Conservation (phyloP, 1,140 invertebrate species). For the Ceratitis capitata region DNA sequence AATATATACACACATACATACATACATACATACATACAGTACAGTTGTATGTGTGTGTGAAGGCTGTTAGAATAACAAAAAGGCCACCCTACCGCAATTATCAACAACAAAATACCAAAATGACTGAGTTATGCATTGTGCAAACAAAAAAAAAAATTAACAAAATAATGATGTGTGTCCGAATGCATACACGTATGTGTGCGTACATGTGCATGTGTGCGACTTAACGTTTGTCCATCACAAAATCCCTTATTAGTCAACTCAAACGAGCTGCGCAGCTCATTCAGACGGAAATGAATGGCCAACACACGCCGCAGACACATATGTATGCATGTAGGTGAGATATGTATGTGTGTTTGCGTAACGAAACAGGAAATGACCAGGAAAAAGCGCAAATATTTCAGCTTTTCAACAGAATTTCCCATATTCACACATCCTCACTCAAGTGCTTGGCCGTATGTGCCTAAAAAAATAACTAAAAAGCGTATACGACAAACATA, state of each 20-base stretch:
- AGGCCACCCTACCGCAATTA: conserved; percentile 29
- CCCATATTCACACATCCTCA: not conserved
- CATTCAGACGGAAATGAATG: conserved; percentile 13
- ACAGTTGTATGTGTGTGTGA: not conserved
- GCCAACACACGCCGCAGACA: not conserved
- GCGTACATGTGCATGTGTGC: not conserved
- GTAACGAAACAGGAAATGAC: conserved; percentile 1
- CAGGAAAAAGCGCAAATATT: not conserved
- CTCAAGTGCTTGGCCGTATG: not conserved
- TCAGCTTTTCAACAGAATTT: conserved; percentile 14
- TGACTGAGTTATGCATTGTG: not conserved
- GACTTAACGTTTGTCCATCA: conserved; percentile 3
- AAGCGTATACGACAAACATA: not conserved
- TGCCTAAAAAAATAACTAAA: conserved; percentile 9
- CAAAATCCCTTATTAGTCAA: not conserved
- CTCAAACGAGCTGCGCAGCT: not conserved
- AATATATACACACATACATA: not conserved
- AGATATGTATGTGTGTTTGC: not conserved
- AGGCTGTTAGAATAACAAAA: conserved; percentile 7
- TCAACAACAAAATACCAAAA: conserved; percentile 26
- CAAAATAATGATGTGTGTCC: not conserved
- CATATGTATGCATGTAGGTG: not conserved
- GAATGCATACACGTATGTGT: not conserved
- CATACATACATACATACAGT: not conserved
- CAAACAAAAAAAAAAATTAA: not conserved